Evolutionary conservation across 2,113 vertebrate genomes (phyloP), one percentile per base, ranked within the genome.

Genomic region (Erinaceus europaeus): DNA sequence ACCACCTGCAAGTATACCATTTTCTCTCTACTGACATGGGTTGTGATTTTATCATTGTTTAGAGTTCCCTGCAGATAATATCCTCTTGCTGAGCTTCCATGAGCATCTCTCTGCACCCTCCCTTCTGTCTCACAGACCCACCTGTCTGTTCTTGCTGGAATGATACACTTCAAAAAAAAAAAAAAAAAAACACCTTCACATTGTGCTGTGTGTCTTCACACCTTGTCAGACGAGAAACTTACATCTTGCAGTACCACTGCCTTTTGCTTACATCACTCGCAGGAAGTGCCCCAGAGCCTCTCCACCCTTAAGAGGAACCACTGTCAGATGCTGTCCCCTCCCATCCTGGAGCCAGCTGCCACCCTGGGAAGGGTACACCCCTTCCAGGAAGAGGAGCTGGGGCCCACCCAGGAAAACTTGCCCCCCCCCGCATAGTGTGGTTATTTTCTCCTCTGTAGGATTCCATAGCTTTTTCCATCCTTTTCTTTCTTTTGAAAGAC

Each of bases 221-320:
- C 27, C 73, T 53, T 2, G 69, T n/a, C 46, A 64, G 29, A 38
- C 75, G 46, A 91, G 88, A 27, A 52, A 67, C 48, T 55, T 74
- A 46, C 68, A 68, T 89, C 83, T 90, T 89, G 75, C 86, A 44
- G 44, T 67, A 75, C 38, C 13, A 0, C 12, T 3, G 34, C 10
- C 52, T 44, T 57, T 0, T 67, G 34, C 34, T 91, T 77, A 52
- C 61, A 17, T 90, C 86, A 80, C 40, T 3, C 0, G 34, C 55
- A 32, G 69, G 59, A 81, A 78, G 55, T 0, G 17, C 15, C 0
- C 3, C 1, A n/a, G 29, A 48, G 36, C 57, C n/a, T 62, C 77
- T 48, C 93, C 81, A 34, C 93, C 93, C 93, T 78, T 9, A 4
- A 3, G 1, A 32, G 57, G 53, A 48, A 36, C 38, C 55, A 27